Evolutionary conservation across 1,140 invertebrate species (phyloP).

Genomic region (Apis florea): DNA sequence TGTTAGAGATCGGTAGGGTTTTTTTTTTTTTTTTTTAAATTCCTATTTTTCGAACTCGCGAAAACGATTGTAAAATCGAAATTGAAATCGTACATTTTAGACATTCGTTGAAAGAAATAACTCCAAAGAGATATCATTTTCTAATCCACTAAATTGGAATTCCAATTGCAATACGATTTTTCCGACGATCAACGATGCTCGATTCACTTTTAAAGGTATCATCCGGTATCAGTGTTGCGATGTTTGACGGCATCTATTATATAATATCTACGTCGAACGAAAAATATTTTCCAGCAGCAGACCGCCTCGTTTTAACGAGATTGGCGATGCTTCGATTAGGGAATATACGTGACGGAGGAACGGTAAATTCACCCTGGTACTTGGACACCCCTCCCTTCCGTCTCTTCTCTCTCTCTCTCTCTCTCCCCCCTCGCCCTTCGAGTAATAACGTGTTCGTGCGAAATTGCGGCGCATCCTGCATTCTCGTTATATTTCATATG

Average conservation of each 20-base stretch:
- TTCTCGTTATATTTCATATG: constrained; percentile 50
- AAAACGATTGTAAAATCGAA: no score
- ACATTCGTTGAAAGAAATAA: no score
- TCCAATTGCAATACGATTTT: not conserved
- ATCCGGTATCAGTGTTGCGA: no score
- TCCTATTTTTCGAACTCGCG: no score
- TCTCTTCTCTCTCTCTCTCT: no score
- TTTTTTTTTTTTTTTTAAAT: no score
- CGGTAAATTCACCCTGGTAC: not conserved
- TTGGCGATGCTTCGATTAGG: not conserved
- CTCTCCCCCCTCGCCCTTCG: no score
- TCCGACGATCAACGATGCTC: not conserved
- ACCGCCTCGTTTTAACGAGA: not conserved
- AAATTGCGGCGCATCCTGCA: constrained; percentile 35
- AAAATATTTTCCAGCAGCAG: not conserved
- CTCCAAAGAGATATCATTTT: no score
- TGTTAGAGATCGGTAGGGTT: no score
- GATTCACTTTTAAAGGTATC: no score
- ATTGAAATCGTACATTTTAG: no score
- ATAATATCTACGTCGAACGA: no score
- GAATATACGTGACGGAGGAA: not conserved
- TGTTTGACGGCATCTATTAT: not conserved
- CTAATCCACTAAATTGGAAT: not conserved
- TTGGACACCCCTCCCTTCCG: not conserved
- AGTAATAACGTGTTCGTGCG: constrained; percentile 42